Conservation (phyloP, 2,113 vertebrate species). For the Aphyosemion australe region DNA sequence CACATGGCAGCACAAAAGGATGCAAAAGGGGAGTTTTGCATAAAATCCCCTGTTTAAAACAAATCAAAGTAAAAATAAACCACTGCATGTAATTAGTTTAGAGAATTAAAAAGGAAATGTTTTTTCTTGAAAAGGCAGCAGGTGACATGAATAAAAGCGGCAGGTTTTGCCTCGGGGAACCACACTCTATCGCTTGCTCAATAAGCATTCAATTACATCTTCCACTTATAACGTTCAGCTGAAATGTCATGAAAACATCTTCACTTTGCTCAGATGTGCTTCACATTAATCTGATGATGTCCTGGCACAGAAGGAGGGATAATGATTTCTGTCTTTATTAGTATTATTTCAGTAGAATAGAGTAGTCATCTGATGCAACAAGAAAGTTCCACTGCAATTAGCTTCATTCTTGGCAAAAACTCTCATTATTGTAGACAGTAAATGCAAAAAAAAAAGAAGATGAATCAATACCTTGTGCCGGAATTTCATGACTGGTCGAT, state of each 20-base stretch:
- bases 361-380: constrained; percentile 31
- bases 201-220: constrained; percentile 33
- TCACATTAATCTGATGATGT: constrained; percentile 30
- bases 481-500: constrained; percentile 80
- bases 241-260: constrained; percentile 26
- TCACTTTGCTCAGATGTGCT: constrained; percentile 26
- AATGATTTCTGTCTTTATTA: constrained; percentile 46
- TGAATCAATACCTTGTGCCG: constrained; percentile 83
- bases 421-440: constrained; percentile 32
- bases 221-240: constrained; percentile 30
- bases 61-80: constrained; percentile 3
- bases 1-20: too few species aligned
- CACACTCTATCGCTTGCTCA: constrained; percentile 16
- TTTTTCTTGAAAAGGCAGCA: constrained; percentile 21
- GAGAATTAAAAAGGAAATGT: neutral
- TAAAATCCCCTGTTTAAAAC: constrained; percentile 17
- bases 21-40: too few species aligned
- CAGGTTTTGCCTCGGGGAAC: constrained; percentile 9
- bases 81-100: constrained; percentile 3
- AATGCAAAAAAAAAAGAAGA: constrained; percentile 51
- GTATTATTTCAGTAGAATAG: constrained; percentile 34
- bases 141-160: constrained; percentile 13
- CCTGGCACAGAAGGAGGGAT: constrained; percentile 33
- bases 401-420: constrained; percentile 48
- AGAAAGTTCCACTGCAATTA: constrained; percentile 43